These are phyloP conservation scores for Ascaphus truei DNA, from an alignment of 2,113 vertebrate species.

Conservation along the genomic window DNA sequence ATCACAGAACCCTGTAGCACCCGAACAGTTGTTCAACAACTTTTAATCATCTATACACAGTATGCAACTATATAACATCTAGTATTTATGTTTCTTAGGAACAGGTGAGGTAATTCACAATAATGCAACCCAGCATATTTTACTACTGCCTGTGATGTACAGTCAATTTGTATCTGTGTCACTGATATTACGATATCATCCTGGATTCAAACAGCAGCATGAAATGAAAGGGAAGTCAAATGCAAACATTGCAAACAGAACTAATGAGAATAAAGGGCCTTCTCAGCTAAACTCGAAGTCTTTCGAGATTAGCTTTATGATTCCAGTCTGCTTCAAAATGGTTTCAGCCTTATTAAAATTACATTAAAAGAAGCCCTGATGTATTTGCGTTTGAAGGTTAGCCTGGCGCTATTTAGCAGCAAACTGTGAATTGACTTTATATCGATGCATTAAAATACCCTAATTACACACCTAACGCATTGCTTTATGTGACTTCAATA, in stretches of 20 bases:
- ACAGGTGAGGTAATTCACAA: constrained; percentile 36
- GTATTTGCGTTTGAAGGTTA: constrained; percentile 51
- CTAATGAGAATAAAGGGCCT: constrained; percentile 30
- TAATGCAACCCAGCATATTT: background rate
- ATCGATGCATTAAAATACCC: constrained; percentile 39
- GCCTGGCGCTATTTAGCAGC: constrained; percentile 34
- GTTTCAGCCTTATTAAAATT: constrained; percentile 54
- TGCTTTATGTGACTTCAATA: too few relatives aligned
- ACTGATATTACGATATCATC: background rate
- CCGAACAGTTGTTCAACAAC: too few relatives aligned
- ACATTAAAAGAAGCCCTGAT: constrained; percentile 47
- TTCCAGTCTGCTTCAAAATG: constrained; percentile 49
- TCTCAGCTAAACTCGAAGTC: constrained; percentile 39
- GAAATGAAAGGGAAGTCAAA: constrained; percentile 39
- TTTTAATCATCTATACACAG: constrained; percentile 34
- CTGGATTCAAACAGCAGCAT: constrained; percentile 11
- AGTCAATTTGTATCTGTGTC: background rate
- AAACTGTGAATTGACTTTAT: constrained; percentile 27
- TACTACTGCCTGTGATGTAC: background rate
- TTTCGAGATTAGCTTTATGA: constrained; percentile 48
- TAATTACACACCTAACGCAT: too few relatives aligned
- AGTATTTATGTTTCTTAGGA: constrained; percentile 42
- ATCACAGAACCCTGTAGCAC: too few relatives aligned
- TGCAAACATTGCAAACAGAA: background rate
- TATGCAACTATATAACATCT: constrained; percentile 24